phyloP scores from a whole-genome alignment of 2,888 invertebrate species.

The Lepidochrysops patricia region DNA sequence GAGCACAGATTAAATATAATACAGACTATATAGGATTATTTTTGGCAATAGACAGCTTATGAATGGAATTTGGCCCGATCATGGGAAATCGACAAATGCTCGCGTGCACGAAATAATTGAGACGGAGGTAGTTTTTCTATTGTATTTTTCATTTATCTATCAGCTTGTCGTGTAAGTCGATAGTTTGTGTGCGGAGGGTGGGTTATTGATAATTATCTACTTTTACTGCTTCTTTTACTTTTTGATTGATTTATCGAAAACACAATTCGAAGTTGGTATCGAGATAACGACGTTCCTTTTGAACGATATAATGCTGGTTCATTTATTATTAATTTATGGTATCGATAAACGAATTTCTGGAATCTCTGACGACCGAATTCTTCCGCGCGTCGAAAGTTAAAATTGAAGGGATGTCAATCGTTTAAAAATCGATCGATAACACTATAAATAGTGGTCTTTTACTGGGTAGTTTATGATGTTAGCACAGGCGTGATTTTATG shows the following conservation, averaged over 20 bases:
- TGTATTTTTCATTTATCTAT: conserved; percentile 46
- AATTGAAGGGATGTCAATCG: conserved; percentile 1
- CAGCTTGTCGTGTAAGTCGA: conserved; percentile 43
- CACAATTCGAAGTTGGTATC: background rate
- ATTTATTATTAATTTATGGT: background rate
- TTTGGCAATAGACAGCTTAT: conserved; percentile 22
- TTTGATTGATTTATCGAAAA: background rate
- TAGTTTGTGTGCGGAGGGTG: conserved; percentile 28
- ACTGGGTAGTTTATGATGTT: conserved; percentile 35
- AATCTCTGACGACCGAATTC: background rate
- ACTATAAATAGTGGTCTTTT: conserved; percentile 30
- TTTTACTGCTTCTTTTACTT: conserved; percentile 16
- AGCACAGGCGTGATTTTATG: conserved; percentile 42
- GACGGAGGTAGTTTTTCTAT: conserved; percentile 42
- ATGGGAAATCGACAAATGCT: conserved; percentile 61
- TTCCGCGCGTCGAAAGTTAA: background rate
- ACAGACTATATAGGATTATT: conserved; percentile 41
- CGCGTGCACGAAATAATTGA: conserved; percentile 63
- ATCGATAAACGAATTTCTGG: background rate
- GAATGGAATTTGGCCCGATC: conserved; percentile 31
- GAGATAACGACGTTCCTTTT: background rate
- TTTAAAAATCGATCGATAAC: conserved; percentile 29
- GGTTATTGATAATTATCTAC: conserved; percentile 12
- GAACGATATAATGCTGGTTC: background rate
- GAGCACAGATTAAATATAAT: conserved; percentile 43